Evolutionary conservation across 2,888 invertebrate species (phyloP), one percentile per base, ranked within the genome.

Genomic region (Orthosia gracilis): DNA sequence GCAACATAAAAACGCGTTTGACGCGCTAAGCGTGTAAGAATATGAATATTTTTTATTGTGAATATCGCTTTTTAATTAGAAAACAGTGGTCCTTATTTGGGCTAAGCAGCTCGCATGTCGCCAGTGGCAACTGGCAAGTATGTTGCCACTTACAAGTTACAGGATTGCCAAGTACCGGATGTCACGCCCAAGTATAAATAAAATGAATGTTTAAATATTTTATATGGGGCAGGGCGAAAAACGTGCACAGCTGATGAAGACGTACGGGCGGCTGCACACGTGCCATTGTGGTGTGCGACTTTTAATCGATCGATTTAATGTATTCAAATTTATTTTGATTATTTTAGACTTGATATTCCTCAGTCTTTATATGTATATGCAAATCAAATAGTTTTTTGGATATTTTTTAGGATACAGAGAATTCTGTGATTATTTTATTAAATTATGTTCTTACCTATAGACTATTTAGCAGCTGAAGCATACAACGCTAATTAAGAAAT

Each of bases 21-120:
- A 80, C 81, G 77, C 78, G 76, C 76, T 83, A 82, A 76, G 77
- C 76, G 85, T 78, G 77, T 83, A 86, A 81, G 85, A 84, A 83
- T 79, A 81, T 74, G 63, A 75, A 71, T 73, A 71, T 47, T 84
- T 81, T 81, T 80, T 82, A 74, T 80, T 65, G 64, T 73, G 77
- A 78, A 80, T 85, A 87, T 85, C 77, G 84, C 71, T 78, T 81
- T 83, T 85, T 91, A 90, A 90, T 92, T 89, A 89, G 87, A 84
- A 75, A 76, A 73, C 61, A 73, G 72, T 73, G 65, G 59, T 66
- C 89, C 88, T 78, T 91, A 89, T 89, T 90, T 78, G 88, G 90
- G 74, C 78, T 77, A 70, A 82, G 31, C 49, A 31, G 50, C n/a
- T 54, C 79, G 61, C 61, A 40, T 7, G 9, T 9, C 4, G 40